A percentile compares a stretch with the other conserved stretches of the same genome.
Evolutionary conservation across 2,113 vertebrate species (phyloP).

Genomic region (Tiliqua scincoides): DNA sequence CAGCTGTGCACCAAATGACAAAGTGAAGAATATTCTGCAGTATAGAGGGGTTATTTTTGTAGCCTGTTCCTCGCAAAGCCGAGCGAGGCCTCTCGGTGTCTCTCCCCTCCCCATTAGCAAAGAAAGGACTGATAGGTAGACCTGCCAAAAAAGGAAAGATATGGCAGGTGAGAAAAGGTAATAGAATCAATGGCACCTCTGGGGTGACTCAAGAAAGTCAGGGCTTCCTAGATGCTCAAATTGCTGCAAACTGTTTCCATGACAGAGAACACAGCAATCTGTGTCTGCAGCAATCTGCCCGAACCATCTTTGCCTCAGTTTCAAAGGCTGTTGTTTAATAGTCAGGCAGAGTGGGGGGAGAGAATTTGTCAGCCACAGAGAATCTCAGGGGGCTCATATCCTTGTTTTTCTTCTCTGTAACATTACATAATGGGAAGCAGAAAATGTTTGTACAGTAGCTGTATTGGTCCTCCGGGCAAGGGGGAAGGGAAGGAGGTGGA

Average conservation of each 20-base stretch:
- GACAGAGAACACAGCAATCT: rapidly evolving
- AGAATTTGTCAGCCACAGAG: background rate
- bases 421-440: constrained; percentile 71
- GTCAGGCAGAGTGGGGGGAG: background rate
- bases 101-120: background rate
- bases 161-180: background rate
- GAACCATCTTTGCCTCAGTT: rapidly evolving
- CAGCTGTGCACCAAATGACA: constrained; percentile 15
- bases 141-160: background rate
- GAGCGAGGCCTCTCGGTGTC: background rate
- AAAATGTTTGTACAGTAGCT: constrained; percentile 68
- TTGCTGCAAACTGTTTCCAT: background rate
- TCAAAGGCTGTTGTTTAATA: constrained; percentile 28
- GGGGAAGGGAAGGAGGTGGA: constrained; percentile 52
- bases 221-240: rapidly evolving
- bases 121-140: background rate
- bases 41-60: background rate
- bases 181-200: background rate
- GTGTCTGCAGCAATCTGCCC: constrained; percentile 5
- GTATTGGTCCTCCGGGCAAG: constrained; percentile 67
- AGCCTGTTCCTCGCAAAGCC: background rate
- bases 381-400: constrained; percentile 35
- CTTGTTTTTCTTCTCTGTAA: constrained; percentile 70
- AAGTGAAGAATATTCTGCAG: background rate
- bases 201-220: background rate